Evolutionary conservation across 2,113 vertebrate species (phyloP).

Genomic region (Dasyprocta punctata): DNA sequence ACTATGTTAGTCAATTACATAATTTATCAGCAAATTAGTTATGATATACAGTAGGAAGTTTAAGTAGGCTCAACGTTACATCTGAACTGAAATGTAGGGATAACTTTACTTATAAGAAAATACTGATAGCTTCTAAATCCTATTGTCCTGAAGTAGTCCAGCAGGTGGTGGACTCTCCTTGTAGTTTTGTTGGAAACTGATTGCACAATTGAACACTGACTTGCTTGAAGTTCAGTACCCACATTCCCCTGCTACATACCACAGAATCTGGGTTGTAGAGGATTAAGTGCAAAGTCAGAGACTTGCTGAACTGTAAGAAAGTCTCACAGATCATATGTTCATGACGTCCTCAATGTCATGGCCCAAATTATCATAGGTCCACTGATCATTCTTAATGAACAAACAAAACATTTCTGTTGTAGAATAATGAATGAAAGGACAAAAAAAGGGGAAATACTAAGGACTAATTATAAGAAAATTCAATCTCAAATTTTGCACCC

Average conservation of each 20-base stretch:
- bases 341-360: background rate
- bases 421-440: background rate
- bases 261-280: background rate
- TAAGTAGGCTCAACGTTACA: background rate
- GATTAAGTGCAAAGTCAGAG: background rate
- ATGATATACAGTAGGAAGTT: background rate
- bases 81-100: background rate
- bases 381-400: background rate
- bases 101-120: background rate
- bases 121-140: conserved; percentile 1
- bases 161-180: background rate
- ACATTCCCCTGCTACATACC: background rate
- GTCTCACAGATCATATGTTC: background rate
- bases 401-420: background rate
- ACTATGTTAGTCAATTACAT: background rate
- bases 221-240: background rate
- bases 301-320: background rate
- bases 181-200: background rate
- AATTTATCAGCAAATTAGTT: background rate
- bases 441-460: background rate
- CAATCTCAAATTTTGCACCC: background rate
- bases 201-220: background rate
- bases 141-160: background rate
- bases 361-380: background rate
- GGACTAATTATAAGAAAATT: background rate